These are phyloP conservation scores for Tarsius wallacei DNA, from an alignment of 2,797 vertebrate genomes.

Conservation along the genomic window DNA sequence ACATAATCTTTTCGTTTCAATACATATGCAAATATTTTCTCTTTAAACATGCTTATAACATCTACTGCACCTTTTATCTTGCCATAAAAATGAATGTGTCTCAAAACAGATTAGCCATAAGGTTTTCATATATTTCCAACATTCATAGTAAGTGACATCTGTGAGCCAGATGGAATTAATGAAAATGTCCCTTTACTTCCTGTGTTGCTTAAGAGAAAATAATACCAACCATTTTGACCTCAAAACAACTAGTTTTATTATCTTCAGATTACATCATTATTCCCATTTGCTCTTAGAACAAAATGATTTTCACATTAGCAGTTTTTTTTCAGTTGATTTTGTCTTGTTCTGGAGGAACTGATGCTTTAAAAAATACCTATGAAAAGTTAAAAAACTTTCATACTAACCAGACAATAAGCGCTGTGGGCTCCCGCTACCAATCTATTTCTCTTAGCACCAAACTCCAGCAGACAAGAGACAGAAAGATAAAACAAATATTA, in stretches of 20 bases:
- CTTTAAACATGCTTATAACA: slow-evolving; percentile 4
- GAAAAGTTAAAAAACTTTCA: slow-evolving; percentile 57
- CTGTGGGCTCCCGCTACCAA: neutral
- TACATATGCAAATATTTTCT: slow-evolving; percentile 41
- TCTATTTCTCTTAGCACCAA: neutral
- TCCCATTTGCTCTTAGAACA: slow-evolving; percentile 48
- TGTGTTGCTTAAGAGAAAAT: slow-evolving; percentile 72
- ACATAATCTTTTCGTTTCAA: slow-evolving; percentile 17
- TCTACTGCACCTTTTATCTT: slow-evolving; percentile 37
- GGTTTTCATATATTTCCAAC: slow-evolving; percentile 59
- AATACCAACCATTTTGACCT: slow-evolving; percentile 68
- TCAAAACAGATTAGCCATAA: slow-evolving; percentile 63
- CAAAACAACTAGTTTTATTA: slow-evolving; percentile 49
- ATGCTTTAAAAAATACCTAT: slow-evolving; percentile 16
- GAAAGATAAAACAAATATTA: neutral
- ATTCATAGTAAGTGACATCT: slow-evolving; percentile 75
- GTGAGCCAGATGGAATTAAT: slow-evolving; percentile 71
- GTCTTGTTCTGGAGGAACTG: slow-evolving; percentile 52
- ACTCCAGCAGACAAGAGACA: neutral
- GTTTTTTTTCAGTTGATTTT: slow-evolving; percentile 61
- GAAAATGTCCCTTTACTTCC: slow-evolving; percentile 65
- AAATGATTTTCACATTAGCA: slow-evolving; percentile 40
- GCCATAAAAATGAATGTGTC: slow-evolving; percentile 54
- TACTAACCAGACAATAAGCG: neutral
- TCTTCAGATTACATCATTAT: slow-evolving; percentile 23